Base-by-base conservation (phyloP, 2,797 vertebrate species). In the Discoglossus pictus region DNA sequence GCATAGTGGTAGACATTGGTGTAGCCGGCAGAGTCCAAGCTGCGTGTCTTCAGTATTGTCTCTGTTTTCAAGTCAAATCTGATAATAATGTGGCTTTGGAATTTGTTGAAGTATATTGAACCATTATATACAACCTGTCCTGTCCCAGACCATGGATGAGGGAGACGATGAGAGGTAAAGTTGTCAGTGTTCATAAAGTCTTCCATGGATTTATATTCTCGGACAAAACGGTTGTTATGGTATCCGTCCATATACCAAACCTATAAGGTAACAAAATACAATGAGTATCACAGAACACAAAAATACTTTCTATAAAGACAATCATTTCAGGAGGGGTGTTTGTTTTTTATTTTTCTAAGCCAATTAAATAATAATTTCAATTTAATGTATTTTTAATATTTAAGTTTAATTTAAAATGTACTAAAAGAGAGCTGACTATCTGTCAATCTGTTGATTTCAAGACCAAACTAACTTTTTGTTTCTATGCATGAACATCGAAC, bases 241-340 rank as follows among this genome's bases (percentile, higher is more conserved):
- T 98, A 99, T 15, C 96, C 96, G n/a, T 99, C 96, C 96, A 99
- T 99, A 85, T 99, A 99, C 93, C 94, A 98, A 48, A 99, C 97
- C 96, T 99, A 0, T 52, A 65, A 38, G 20, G 17, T 3, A n/a
- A n/a, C n/a, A n/a, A n/a, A n/a, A n/a, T n/a, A n/a, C n/a, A n/a
- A n/a, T n/a, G n/a, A n/a, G n/a, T n/a, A n/a, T n/a, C n/a, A n/a
- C n/a, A 23, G 12, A 18, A 44, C 2, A 11, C 42, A 44, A 8
- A 21, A 31, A 6, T 16, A 12, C 20, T 43, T n/a, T n/a, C n/a
- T n/a, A n/a, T n/a, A n/a, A n/a, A n/a, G n/a, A n/a, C n/a, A n/a
- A n/a, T n/a, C n/a, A n/a, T n/a, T n/a, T n/a, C n/a, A n/a, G n/a
- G n/a, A n/a, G n/a, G n/a, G n/a, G n/a, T n/a, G n/a, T n/a, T n/a